phyloP scores from a whole-genome alignment of 2,113 vertebrate species.

The Crotophaga sulcirostris region DNA sequence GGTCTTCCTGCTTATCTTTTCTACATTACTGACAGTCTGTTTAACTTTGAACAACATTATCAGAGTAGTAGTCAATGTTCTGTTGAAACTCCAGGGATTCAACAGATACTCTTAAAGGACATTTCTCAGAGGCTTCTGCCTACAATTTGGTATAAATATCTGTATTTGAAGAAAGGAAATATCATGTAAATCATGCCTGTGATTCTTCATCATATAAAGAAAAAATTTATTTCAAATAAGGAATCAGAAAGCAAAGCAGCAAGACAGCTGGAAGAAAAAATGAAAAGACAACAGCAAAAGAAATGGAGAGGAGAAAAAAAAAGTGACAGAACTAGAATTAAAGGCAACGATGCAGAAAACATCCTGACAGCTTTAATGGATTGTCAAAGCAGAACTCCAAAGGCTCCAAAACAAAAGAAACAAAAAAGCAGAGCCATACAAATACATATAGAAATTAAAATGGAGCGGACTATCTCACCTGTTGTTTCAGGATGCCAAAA shows the following conservation, averaged over 20 bases:
- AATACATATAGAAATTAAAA: not conserved
- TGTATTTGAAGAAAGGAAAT: not conserved
- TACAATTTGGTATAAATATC: not conserved
- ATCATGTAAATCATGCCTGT: not conserved
- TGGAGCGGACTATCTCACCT: not conserved
- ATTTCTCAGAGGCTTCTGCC: not conserved
- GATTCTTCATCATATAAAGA: not conserved
- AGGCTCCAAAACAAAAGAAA: not conserved
- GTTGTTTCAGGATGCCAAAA: not conserved
- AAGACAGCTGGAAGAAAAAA: not conserved
- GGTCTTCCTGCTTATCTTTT: not conserved
- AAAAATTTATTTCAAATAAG: not conserved
- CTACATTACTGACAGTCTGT: not conserved
- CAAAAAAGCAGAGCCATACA: not conserved
- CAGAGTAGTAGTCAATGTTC: not conserved
- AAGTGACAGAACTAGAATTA: constrained; percentile 29
- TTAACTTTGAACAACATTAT: not conserved
- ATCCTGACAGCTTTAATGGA: constrained; percentile 21
- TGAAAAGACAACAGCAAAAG: not conserved
- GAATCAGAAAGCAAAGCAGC: not conserved
- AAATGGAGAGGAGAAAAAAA: not conserved
- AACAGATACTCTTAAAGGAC: not conserved
- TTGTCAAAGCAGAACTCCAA: constrained; percentile 1
- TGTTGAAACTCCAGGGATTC: not conserved
- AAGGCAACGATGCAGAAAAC: constrained; percentile 48